Conservation (phyloP, 2,113 vertebrate genomes). For the Pholis gunnellus region DNA sequence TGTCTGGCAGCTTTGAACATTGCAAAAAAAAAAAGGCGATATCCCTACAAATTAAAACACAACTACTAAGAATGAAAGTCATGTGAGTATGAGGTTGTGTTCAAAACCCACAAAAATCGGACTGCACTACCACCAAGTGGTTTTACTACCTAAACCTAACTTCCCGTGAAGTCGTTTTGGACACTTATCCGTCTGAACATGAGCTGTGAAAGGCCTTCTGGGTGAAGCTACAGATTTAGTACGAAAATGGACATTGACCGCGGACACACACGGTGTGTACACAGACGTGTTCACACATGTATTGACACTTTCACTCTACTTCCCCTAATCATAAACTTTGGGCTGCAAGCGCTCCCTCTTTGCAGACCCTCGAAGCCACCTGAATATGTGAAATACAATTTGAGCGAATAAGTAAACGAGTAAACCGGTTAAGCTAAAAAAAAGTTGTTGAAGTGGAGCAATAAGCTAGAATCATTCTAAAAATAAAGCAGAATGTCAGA, state of each 20-base stretch:
- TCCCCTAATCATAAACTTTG: not conserved
- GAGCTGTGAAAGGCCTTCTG: too few species aligned
- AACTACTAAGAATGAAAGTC: too few species aligned
- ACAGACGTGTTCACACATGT: too few species aligned
- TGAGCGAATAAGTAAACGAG: not conserved
- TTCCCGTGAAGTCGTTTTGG: too few species aligned
- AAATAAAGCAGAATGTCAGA: slow-evolving; percentile 50
- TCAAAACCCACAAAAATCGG: not conserved
- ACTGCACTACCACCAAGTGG: not conserved
- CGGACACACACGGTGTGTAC: too few species aligned
- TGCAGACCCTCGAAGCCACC: not conserved
- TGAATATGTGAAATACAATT: not conserved
- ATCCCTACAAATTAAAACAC: not conserved
- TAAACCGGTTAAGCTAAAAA: slow-evolving; percentile 1
- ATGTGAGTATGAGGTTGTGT: not conserved
- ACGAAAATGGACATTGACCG: too few species aligned
- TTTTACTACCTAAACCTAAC: too few species aligned
- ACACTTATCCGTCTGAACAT: too few species aligned
- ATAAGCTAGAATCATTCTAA: slow-evolving; percentile 18
- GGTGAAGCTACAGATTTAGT: too few species aligned
- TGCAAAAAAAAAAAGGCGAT: not conserved
- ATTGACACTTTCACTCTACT: too few species aligned
- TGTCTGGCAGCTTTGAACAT: not conserved
- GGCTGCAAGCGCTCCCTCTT: not conserved
- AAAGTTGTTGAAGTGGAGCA: not conserved